phyloP scores from a whole-genome alignment of 2,113 vertebrate genomes.

The Myotis lucifugus region DNA sequence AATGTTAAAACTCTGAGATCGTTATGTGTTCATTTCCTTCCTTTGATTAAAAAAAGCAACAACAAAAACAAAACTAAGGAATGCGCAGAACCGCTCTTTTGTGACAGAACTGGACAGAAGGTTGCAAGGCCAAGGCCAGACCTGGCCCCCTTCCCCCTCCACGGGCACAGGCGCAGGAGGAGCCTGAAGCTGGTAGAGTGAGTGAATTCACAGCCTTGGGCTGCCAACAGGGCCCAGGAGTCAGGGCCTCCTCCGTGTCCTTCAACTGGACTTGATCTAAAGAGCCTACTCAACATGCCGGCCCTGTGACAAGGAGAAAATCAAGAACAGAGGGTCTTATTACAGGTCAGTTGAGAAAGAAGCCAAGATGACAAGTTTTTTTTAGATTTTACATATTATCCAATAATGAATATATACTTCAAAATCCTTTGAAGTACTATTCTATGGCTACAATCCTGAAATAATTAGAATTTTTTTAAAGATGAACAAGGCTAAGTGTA shows the following conservation, averaged over 20 bases:
- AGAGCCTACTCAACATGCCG: rapidly evolving
- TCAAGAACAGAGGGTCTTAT: background rate
- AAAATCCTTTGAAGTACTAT: background rate
- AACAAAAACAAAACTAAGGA: background rate
- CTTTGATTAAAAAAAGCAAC: conserved; percentile 30
- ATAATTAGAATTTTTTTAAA: background rate
- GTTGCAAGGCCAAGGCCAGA: background rate
- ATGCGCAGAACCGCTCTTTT: background rate
- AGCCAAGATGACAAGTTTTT: background rate
- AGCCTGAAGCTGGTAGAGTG: too few relatives aligned
- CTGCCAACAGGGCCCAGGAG: too few relatives aligned
- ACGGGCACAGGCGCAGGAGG: background rate
- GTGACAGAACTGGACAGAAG: background rate
- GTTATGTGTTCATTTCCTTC: background rate
- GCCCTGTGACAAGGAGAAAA: background rate
- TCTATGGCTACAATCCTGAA: background rate
- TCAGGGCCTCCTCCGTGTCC: background rate
- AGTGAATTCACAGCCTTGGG: background rate
- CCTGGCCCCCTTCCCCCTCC: too few relatives aligned
- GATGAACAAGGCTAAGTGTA: background rate
- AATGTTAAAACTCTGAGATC: background rate
- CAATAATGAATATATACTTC: background rate
- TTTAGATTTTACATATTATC: background rate
- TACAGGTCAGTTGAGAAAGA: background rate
- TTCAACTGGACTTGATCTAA: background rate